Evolutionary conservation across 1,140 invertebrate species (phyloP), one percentile per base, ranked within the genome.

Genomic region (Tetramorium parvispinum): DNA sequence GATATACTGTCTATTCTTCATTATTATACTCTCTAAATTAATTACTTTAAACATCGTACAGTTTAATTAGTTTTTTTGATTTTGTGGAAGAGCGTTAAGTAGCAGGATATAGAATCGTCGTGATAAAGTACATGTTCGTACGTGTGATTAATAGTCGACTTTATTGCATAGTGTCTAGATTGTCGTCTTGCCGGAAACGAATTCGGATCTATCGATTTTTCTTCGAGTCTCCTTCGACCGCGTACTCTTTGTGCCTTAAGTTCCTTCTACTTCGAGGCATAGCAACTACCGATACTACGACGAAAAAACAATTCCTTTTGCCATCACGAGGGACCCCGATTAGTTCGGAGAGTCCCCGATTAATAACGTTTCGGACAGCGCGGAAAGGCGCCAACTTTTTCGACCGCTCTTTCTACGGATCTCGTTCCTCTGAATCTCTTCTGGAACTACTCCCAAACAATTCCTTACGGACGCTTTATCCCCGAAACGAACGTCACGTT

Each of bases 301-400:
- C 87, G 91, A 87, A 68, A 89, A 90, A 93, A 91, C 92, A 93
- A 93, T 93, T 93, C 92, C 92, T 93, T 92, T 91, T 87, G 91
- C 82, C 87, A 91, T 89, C 90, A 89, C 90, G 71, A 51, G 86
- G 87, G 79, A 87, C 85, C 83, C 57, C 71, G 65, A 85, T 65
- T 88, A 83, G 68, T 73, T 88, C 61, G 68, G 75, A 86, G 68
- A 66, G 61, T 55, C 88, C 77, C 73, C 75, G 77, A 70, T 77
- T 77, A 86, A 77, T 68, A 86, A 86, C 71, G 21, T 81, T 24
- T 81, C 81, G 76, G 66, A 88, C 86, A 89, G 86, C 87, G 37
- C 78, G 61, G 53, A 87, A 82, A 46, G 65, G 77, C 66, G 85
- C 77, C 85, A 79, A 86, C 66, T 85, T 85, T 61, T 82, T 86